These are phyloP conservation scores for Monopis laevigella DNA, from an alignment of 2,888 invertebrate species.

Conservation along the genomic window DNA sequence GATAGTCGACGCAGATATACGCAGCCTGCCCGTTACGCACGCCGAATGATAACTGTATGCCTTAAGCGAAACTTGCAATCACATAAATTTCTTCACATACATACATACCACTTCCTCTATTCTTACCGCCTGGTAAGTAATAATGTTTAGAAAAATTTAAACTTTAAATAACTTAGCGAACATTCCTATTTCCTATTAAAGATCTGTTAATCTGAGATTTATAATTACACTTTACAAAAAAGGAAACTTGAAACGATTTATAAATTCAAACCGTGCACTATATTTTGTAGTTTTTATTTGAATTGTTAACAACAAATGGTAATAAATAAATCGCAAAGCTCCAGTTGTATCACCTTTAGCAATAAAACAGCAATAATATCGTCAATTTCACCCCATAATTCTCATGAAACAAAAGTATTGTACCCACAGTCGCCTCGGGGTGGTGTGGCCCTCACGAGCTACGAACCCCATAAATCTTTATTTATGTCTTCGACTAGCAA, in stretches of 20 bases:
- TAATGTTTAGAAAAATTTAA: no score
- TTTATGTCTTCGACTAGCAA: conserved; percentile 27
- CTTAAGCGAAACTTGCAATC: conserved; percentile 16
- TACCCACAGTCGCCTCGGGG: conserved; percentile 9
- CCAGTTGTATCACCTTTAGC: neutral
- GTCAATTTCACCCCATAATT: conserved; percentile 10
- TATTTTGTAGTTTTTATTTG: no score
- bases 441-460: conserved; percentile 11
- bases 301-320: no score
- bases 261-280: no score
- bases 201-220: no score
- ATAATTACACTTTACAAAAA: no score
- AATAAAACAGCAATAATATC: neutral
- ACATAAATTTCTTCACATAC: conserved; percentile 8
- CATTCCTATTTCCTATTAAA: no score
- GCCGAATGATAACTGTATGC: conserved; percentile 47
- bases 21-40: conserved; percentile 36
- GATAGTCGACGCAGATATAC: conserved; percentile 45
- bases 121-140: conserved; percentile 1
- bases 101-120: conserved; percentile 7
- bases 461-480: conserved; percentile 30
- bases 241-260: no score
- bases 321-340: no score
- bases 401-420: conserved; percentile 8
- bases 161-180: no score